These are phyloP conservation scores for Allacma fusca DNA, from an alignment of 2,888 invertebrate species.

Conservation along the genomic window DNA sequence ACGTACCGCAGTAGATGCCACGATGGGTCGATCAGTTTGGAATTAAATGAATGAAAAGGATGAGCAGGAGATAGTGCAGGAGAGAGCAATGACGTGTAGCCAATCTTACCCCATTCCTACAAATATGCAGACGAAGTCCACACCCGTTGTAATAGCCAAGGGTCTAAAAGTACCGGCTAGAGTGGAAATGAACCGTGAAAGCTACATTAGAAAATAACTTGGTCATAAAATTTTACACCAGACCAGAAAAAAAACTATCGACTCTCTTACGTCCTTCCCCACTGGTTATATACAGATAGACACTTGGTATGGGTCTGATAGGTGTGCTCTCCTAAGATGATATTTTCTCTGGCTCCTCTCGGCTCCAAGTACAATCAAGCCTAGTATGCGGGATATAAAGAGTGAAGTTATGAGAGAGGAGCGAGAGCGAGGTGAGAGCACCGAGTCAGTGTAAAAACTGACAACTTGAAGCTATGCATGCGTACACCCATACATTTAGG, in stretches of 20 bases:
- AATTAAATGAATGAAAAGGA: constrained; percentile 32
- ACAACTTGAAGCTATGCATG: constrained; percentile 19
- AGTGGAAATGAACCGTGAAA: constrained; percentile 30
- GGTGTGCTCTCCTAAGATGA: neutral
- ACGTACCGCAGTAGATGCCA: neutral
- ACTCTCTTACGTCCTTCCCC: too few relatives aligned
- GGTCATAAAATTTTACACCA: constrained; percentile 36
- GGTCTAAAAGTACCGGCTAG: neutral
- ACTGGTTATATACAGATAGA: too few relatives aligned
- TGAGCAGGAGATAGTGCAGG: constrained; percentile 5
- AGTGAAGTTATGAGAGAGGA: neutral
- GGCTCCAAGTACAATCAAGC: neutral
- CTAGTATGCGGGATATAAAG: neutral
- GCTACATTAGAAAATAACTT: constrained; percentile 37
- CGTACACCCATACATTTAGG: constrained; percentile 10
- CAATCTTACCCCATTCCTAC: neutral
- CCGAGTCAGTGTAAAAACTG: constrained; percentile 4
- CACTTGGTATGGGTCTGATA: too few relatives aligned
- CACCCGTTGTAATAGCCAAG: neutral
- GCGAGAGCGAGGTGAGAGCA: constrained; percentile 10
- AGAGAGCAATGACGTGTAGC: neutral
- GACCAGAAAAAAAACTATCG: neutral
- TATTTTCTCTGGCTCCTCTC: neutral
- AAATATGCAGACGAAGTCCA: neutral
- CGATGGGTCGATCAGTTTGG: constrained; percentile 25